These are phyloP conservation scores for Myotis yumanensis DNA, from an alignment of 2,113 vertebrate species.

Conservation along the genomic window DNA sequence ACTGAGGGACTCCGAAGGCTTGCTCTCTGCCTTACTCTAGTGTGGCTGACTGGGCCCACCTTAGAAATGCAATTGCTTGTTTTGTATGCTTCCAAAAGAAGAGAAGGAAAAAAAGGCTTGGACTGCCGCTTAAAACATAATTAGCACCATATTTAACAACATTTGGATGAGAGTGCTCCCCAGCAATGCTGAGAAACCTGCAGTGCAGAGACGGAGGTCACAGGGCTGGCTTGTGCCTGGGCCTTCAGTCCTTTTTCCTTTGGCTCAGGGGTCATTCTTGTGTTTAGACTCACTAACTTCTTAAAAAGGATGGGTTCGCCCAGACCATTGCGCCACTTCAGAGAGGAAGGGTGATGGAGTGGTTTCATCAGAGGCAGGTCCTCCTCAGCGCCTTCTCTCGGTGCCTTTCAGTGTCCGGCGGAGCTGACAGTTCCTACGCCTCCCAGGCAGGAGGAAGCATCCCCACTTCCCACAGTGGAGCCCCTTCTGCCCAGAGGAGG, in stretches of 20 bases:
- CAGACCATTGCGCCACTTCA: neutral
- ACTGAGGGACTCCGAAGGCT: neutral
- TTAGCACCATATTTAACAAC: conserved; percentile 63
- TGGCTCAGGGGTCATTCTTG: neutral
- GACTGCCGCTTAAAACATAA: conserved; percentile 56
- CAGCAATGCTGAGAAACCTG: conserved; percentile 42
- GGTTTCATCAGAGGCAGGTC: neutral
- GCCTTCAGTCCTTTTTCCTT: neutral
- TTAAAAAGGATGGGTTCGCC: neutral
- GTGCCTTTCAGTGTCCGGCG: neutral
- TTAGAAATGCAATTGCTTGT: conserved; percentile 7
- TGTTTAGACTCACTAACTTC: neutral
- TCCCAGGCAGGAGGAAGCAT: neutral
- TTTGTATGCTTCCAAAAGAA: conserved; percentile 52
- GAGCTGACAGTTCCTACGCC: neutral
- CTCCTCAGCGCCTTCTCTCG: neutral
- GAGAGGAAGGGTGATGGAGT: fast-evolving
- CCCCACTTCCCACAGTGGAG: neutral
- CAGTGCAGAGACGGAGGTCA: neutral
- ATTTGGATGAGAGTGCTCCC: conserved; percentile 62
- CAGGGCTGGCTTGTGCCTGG: neutral
- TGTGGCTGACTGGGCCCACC: neutral
- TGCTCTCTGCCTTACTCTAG: neutral
- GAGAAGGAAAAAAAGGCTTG: neutral
- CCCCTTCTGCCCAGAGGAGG: neutral